Percentiles rank a stretch among this genome's conserved stretches.
phyloP scores from a whole-genome alignment of 2,888 invertebrate genomes.

The Conistra vaccinii region DNA sequence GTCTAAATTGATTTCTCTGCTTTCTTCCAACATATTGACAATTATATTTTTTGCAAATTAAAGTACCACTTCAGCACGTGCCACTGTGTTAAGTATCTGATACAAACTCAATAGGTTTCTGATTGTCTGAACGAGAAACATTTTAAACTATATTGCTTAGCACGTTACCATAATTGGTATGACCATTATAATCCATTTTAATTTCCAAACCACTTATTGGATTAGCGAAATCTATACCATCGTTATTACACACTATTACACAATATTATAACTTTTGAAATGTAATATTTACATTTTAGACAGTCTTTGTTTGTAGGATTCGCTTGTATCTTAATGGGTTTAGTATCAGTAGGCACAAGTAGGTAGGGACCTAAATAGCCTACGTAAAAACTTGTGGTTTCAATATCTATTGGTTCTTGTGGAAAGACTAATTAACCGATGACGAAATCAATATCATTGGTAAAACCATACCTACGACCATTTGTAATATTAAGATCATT shows the following conservation, averaged over 20 bases:
- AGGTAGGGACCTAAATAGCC: constrained; percentile 77
- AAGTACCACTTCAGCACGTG: constrained; percentile 58
- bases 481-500: background rate
- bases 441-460: constrained; percentile 38
- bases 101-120: constrained; percentile 71
- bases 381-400: constrained; percentile 78
- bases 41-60: background rate
- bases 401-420: constrained; percentile 47
- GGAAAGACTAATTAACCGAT: constrained; percentile 41
- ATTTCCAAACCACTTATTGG: constrained; percentile 59
- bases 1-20: no score
- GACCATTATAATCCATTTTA: constrained; percentile 73
- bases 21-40: no score
- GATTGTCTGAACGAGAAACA: constrained; percentile 64
- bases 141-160: constrained; percentile 71
- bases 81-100: constrained; percentile 52
- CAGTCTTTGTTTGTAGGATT: constrained; percentile 45
- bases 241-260: constrained; percentile 38
- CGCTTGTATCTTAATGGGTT: constrained; percentile 81
- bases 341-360: constrained; percentile 75
- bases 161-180: constrained; percentile 78
- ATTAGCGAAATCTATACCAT: constrained; percentile 62
- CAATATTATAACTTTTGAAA: background rate
- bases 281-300: background rate
- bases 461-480: constrained; percentile 37